phyloP scores from a whole-genome alignment of 2,888 invertebrate species.

The Heliconius ethilla region DNA sequence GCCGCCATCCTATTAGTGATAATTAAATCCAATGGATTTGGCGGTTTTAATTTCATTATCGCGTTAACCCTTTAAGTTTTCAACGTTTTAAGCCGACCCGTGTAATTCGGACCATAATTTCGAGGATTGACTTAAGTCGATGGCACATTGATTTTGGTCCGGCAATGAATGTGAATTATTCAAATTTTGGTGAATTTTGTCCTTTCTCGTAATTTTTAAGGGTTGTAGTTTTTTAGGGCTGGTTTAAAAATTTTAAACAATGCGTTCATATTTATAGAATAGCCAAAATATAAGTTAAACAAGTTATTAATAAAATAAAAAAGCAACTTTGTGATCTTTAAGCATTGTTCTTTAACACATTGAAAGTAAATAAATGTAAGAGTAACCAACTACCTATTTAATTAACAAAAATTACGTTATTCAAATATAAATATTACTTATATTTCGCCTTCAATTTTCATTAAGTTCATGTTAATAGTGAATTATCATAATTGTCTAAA shows the following conservation, averaged over 20 bases:
- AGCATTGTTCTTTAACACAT: too few species aligned
- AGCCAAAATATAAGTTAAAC: too few species aligned
- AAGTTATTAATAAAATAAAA: too few species aligned
- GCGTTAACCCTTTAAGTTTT: conserved; percentile 53
- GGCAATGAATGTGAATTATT: conserved; percentile 25
- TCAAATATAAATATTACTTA: too few species aligned
- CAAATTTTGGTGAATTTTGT: conserved; percentile 24
- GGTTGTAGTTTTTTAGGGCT: neutral
- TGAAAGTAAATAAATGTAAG: too few species aligned
- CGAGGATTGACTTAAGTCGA: conserved; percentile 40
- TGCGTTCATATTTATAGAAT: neutral
- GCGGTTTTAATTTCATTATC: conserved; percentile 64
- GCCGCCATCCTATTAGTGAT: conserved; percentile 69
- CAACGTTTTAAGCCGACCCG: conserved; percentile 47
- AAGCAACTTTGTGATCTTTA: too few species aligned
- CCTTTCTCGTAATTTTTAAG: conserved; percentile 18
- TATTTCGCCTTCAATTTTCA: neutral
- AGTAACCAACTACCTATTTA: too few species aligned
- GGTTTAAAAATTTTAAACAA: neutral
- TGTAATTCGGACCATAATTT: conserved; percentile 37
- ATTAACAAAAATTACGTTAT: too few species aligned
- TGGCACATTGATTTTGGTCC: conserved; percentile 34
- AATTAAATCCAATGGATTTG: conserved; percentile 68
- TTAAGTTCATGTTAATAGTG: neutral
- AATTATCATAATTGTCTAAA: neutral